Conservation (phyloP, 2,113 vertebrate species). For the Coturnix japonica region DNA sequence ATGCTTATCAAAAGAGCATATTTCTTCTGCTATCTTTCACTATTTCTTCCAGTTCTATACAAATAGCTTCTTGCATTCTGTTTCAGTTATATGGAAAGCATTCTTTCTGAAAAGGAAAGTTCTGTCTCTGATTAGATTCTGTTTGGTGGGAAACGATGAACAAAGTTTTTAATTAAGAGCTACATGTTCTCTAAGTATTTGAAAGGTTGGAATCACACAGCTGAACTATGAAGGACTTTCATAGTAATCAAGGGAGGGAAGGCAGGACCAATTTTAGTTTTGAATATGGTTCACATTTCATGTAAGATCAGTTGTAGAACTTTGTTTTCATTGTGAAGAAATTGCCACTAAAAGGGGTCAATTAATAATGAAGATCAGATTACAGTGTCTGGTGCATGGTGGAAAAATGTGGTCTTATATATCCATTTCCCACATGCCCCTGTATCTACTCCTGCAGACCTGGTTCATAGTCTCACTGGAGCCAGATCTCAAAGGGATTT, state of each 20-base stretch:
- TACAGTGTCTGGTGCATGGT: neutral
- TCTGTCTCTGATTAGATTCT: neutral
- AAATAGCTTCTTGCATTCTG: neutral
- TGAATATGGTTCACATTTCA: neutral
- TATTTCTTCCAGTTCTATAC: neutral
- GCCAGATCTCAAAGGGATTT: neutral
- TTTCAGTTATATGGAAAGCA: neutral
- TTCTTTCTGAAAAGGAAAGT: neutral
- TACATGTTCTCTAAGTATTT: neutral
- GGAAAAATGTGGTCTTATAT: neutral
- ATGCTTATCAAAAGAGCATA: neutral
- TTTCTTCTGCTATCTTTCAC: neutral
- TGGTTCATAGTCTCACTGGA: neutral
- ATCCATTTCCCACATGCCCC: neutral
- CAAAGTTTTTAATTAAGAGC: neutral
- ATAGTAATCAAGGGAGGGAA: neutral
- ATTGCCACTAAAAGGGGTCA: neutral
- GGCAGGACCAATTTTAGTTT: neutral
- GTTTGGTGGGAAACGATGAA: neutral
- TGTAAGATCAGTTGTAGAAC: neutral
- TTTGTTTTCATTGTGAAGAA: slow-evolving; percentile 6
- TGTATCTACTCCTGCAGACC: neutral
- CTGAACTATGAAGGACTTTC: slow-evolving; percentile 7
- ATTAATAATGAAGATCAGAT: neutral
- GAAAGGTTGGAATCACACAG: neutral